Conservation (phyloP, 2,888 invertebrate genomes). For the Amaurobius ferox region DNA sequence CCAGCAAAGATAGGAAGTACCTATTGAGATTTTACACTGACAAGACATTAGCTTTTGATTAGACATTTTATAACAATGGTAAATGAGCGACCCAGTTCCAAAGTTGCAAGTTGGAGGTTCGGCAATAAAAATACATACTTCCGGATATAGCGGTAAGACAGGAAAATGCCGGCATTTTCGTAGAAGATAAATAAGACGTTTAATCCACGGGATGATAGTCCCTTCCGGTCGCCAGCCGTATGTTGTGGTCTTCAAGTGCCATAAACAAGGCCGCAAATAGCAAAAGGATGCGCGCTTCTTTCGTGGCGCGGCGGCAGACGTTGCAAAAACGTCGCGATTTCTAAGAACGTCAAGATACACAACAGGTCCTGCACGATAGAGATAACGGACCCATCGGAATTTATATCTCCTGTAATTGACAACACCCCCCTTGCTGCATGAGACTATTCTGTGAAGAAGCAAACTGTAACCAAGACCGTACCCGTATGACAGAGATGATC, state of each 20-base stretch:
- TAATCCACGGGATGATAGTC: not conserved
- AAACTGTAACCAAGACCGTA: no score
- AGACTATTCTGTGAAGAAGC: no score
- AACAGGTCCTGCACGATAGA: constrained; percentile 27
- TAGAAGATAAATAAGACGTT: constrained; percentile 51
- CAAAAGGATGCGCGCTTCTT: constrained; percentile 33
- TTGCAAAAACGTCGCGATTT: not conserved
- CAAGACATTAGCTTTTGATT: no score
- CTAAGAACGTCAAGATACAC: constrained; percentile 29
- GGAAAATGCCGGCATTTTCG: constrained; percentile 22
- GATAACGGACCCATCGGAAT: constrained; percentile 5
- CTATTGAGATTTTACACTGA: no score
- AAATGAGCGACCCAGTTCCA: no score
- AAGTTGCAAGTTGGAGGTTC: no score
- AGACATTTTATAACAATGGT: no score
- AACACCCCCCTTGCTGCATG: no score
- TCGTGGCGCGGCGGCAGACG: constrained; percentile 18
- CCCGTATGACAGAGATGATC: no score
- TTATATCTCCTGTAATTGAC: no score
- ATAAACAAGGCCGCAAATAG: constrained; percentile 58
- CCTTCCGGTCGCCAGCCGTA: constrained; percentile 50
- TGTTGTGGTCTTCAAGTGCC: constrained; percentile 49
- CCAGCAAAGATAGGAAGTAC: no score
- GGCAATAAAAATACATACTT: constrained; percentile 28
- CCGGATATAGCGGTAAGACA: constrained; percentile 27